These are phyloP conservation scores for Drosophila sordidula DNA, from an alignment of 2,888 invertebrate species.

Conservation along the genomic window DNA sequence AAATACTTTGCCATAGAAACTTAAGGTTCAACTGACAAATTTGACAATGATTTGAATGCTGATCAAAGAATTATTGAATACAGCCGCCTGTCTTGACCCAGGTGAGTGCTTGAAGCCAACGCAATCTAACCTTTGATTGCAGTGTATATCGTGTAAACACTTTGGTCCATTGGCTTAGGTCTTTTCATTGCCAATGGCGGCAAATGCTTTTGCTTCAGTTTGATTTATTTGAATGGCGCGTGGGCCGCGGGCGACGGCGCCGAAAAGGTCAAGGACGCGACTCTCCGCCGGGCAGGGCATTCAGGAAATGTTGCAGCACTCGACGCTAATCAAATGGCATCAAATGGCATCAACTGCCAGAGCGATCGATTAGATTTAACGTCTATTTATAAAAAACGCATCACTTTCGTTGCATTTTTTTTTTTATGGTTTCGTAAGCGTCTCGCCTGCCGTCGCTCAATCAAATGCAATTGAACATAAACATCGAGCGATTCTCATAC, in stretches of 20 bases:
- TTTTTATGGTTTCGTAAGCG: constrained; percentile 2
- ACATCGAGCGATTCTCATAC: constrained; percentile 34
- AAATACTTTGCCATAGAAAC: constrained; percentile 10
- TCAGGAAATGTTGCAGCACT: constrained; percentile 54
- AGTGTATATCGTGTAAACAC: constrained; percentile 23
- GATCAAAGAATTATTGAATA: background rate
- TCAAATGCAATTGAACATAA: constrained; percentile 51
- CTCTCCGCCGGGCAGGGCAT: constrained; percentile 35
- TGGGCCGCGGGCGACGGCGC: constrained; percentile 28
- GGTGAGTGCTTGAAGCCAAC: background rate
- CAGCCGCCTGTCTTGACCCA: background rate
- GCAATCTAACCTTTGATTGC: constrained; percentile 2
- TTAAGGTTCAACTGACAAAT: constrained; percentile 1
- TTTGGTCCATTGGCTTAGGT: constrained; percentile 23
- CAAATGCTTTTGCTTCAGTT: constrained; percentile 19
- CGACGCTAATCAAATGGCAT: constrained; percentile 54
- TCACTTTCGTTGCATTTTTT: constrained; percentile 15
- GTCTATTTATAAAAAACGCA: constrained; percentile 47
- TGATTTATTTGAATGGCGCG: constrained; percentile 52
- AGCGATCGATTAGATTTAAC: constrained; percentile 63
- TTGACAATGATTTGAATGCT: too few relatives aligned
- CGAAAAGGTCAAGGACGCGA: constrained; percentile 52
- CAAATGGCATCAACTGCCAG: constrained; percentile 65
- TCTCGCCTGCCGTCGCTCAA: constrained; percentile 38
- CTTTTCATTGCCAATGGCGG: constrained; percentile 24